A percentile compares a stretch with the other conserved stretches of the same genome.
Evolutionary conservation across 2,888 invertebrate genomes (phyloP).

Genomic region (Hydriomena furcata): DNA sequence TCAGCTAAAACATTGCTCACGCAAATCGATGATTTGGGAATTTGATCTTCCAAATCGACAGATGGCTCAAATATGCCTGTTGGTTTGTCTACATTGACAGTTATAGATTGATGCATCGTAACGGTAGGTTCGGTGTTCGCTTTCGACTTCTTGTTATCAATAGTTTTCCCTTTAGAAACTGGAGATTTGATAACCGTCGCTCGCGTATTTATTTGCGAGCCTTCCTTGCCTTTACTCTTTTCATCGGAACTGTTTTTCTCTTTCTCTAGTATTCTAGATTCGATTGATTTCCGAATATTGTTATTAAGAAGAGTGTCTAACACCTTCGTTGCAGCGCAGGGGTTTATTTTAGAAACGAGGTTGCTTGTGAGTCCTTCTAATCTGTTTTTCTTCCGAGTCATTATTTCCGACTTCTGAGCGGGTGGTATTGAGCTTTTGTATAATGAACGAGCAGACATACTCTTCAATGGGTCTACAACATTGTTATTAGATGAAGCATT

Average conservation of each 20-base stretch:
- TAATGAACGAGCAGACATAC: slow-evolving; percentile 76
- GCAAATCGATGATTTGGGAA: slow-evolving; percentile 83
- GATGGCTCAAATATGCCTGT: slow-evolving; percentile 89
- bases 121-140: slow-evolving; percentile 43
- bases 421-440: slow-evolving; percentile 77
- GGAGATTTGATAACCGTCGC: slow-evolving; percentile 84
- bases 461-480: slow-evolving; percentile 68
- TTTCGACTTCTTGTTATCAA: slow-evolving; percentile 75
- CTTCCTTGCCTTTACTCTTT: slow-evolving; percentile 63
- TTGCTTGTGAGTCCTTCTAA: slow-evolving; percentile 84
- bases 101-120: slow-evolving; percentile 52
- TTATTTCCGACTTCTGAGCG: slow-evolving; percentile 81
- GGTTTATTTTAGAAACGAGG: slow-evolving; percentile 85
- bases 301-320: slow-evolving; percentile 77
- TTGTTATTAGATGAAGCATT: slow-evolving; percentile 46
- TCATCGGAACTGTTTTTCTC: slow-evolving; percentile 65
- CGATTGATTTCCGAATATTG: slow-evolving; percentile 78
- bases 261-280: slow-evolving; percentile 76
- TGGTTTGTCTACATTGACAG: slow-evolving; percentile 79
- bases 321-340: slow-evolving; percentile 79
- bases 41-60: slow-evolving; percentile 86
- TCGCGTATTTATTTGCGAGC: slow-evolving; percentile 70
- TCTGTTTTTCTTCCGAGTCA: slow-evolving; percentile 85
- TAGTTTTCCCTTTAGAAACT: slow-evolving; percentile 74
- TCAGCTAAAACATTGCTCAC: slow-evolving; percentile 65